Percentiles rank a stretch among this genome's conserved stretches.
Conservation (phyloP, 1,140 invertebrate genomes). For the Phocides pigmalion region DNA sequence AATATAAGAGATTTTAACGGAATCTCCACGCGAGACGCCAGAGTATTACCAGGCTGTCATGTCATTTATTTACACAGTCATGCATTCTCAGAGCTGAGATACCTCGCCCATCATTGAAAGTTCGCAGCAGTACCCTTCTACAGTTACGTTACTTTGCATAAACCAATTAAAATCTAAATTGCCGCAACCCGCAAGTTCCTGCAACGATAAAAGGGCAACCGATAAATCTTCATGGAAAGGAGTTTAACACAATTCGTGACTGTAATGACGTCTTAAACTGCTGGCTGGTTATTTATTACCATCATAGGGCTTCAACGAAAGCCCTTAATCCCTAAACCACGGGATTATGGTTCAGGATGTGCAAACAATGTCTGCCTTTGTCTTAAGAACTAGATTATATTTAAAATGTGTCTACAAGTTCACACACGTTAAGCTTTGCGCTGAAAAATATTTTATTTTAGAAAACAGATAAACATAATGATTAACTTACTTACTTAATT, state of each 20-base stretch:
- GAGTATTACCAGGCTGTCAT: too few relatives aligned
- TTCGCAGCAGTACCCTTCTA: constrained; percentile 1
- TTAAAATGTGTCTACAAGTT: too few relatives aligned
- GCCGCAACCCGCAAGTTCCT: constrained; percentile 33
- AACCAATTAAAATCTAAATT: constrained; percentile 41
- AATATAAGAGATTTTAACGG: too few relatives aligned
- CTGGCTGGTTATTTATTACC: constrained; percentile 56
- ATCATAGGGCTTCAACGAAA: constrained; percentile 15
- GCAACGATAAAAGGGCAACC: constrained; percentile 43
- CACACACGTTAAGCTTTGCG: too few relatives aligned
- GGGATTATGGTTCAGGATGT: constrained; percentile 18
- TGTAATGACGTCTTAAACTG: constrained; percentile 52
- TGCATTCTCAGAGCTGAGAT: too few relatives aligned
- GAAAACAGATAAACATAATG: too few relatives aligned
- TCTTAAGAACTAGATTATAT: not conserved
- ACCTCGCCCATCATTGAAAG: constrained; percentile 3
- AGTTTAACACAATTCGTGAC: constrained; percentile 69
- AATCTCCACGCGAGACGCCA: too few relatives aligned
- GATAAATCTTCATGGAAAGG: constrained; percentile 59
- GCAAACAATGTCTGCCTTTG: constrained; percentile 7
- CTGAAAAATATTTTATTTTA: too few relatives aligned
- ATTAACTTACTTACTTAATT: too few relatives aligned
- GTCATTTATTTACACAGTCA: too few relatives aligned
- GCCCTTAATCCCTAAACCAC: constrained; percentile 19
- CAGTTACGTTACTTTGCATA: constrained; percentile 33